Conservation (phyloP, 1,140 invertebrate genomes). For the Calephelis virginiensis region DNA sequence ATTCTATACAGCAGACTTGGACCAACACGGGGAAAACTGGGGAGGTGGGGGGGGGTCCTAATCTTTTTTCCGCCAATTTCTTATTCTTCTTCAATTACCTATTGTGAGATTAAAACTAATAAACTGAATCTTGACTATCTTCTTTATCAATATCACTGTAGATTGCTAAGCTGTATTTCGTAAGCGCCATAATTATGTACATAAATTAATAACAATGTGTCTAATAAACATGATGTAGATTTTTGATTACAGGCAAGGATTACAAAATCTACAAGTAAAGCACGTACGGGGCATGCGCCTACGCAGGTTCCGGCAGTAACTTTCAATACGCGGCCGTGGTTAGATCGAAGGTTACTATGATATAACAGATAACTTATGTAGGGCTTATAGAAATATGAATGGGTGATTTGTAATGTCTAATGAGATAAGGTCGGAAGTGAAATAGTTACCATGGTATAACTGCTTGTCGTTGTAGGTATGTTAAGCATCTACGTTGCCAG, state of each 20-base stretch:
- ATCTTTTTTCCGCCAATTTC: too few species aligned
- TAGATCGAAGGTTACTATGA: conserved; percentile 32
- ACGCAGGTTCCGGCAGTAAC: conserved; percentile 36
- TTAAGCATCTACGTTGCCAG: too few species aligned
- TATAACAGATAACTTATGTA: not conserved
- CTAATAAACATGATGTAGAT: conserved; percentile 34
- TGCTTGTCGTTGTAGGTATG: too few species aligned
- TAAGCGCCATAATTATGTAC: conserved; percentile 26
- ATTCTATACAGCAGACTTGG: too few species aligned
- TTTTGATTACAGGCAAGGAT: conserved; percentile 32
- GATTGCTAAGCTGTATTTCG: conserved; percentile 7
- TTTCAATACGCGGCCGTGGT: conserved; percentile 36
- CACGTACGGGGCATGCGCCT: conserved; percentile 34
- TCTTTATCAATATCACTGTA: not conserved
- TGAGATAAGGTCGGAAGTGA: too few species aligned
- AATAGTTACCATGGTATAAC: too few species aligned
- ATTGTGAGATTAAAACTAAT: too few species aligned
- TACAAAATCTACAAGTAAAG: conserved; percentile 34
- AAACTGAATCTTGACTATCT: not conserved
- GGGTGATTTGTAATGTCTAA: not conserved
- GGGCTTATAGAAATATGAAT: conserved; percentile 9
- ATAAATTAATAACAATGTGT: conserved; percentile 25
- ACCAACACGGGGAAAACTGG: too few species aligned
- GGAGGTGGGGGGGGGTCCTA: too few species aligned
- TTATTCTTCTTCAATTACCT: too few species aligned